These are phyloP conservation scores for Drosophila littoralis DNA, from an alignment of 1,140 invertebrate genomes.

Conservation along the genomic window DNA sequence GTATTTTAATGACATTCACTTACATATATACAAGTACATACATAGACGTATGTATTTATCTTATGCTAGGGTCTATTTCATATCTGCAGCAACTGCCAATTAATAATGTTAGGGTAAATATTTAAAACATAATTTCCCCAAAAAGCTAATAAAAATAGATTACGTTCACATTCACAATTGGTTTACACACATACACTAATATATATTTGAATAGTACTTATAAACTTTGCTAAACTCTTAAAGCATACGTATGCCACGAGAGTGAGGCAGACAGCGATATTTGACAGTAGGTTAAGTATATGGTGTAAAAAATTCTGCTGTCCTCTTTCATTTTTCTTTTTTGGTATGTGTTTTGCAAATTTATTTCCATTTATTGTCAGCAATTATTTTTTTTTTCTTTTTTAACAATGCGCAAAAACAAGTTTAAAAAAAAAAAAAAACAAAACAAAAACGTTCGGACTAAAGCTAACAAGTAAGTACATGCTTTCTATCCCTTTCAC, in stretches of 20 bases:
- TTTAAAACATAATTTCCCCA: conserved; percentile 44
- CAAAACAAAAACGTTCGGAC: conserved; percentile 20
- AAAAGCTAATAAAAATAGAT: conserved; percentile 61
- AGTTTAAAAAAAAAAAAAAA: conserved; percentile 7
- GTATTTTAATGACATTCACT: conserved; percentile 14
- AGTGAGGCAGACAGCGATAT: conserved; percentile 27
- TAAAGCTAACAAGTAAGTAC: conserved; percentile 56
- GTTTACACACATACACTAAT: conserved; percentile 14
- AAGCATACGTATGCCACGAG: conserved; percentile 19
- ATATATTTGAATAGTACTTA: conserved; percentile 28
- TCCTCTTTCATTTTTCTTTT: conserved; percentile 10
- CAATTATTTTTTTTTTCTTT: conserved; percentile 56
- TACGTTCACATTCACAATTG: conserved; percentile 42
- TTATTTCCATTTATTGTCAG: conserved; percentile 66
- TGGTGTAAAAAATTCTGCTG: conserved; percentile 7
- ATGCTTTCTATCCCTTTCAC: conserved; percentile 34
- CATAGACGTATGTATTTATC: conserved; percentile 4
- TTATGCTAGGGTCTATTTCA: not conserved
- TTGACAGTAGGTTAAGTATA: conserved; percentile 9
- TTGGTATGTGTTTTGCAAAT: conserved; percentile 21
- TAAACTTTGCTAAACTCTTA: conserved; percentile 23
- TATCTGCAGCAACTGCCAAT: conserved; percentile 21
- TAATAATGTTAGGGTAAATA: conserved; percentile 27
- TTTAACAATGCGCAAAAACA: conserved; percentile 22
- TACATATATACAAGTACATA: conserved; percentile 12